A percentile compares a stretch with the other conserved stretches of the same genome.
phyloP scores from a whole-genome alignment of 2,113 vertebrate genomes.

The Charina bottae region DNA sequence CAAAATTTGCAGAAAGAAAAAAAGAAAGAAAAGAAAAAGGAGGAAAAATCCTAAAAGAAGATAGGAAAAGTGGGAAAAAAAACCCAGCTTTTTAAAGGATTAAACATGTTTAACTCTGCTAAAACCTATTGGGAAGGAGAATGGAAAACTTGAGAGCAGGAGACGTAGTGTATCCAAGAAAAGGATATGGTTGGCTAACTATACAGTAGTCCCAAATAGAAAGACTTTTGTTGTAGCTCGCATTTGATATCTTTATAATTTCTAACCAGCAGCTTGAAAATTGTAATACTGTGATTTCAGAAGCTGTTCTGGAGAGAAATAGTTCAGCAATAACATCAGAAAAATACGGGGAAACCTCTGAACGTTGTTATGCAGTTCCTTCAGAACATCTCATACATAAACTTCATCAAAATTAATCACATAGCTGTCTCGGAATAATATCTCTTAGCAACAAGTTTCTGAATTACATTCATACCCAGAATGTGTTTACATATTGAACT shows the following conservation, averaged over 20 bases:
- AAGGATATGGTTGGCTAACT: neutral
- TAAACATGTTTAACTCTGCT: neutral
- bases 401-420: neutral
- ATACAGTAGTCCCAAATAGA: neutral
- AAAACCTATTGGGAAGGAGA: neutral
- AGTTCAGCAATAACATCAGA: neutral
- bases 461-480: constrained; percentile 1
- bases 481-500: neutral
- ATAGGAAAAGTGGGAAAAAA: neutral
- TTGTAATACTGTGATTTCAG: neutral
- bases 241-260: neutral
- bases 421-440: neutral
- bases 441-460: neutral
- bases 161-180: neutral
- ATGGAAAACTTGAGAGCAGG: neutral
- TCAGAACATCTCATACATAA: neutral
- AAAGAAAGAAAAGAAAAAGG: too few relatives aligned
- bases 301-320: neutral
- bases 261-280: neutral
- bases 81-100: neutral
- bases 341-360: neutral
- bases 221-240: neutral
- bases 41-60: too few relatives aligned
- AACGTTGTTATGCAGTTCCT: neutral
- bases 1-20: too few relatives aligned